phyloP scores from a whole-genome alignment of 2,113 vertebrate genomes.

The Manacus vitellinus region DNA sequence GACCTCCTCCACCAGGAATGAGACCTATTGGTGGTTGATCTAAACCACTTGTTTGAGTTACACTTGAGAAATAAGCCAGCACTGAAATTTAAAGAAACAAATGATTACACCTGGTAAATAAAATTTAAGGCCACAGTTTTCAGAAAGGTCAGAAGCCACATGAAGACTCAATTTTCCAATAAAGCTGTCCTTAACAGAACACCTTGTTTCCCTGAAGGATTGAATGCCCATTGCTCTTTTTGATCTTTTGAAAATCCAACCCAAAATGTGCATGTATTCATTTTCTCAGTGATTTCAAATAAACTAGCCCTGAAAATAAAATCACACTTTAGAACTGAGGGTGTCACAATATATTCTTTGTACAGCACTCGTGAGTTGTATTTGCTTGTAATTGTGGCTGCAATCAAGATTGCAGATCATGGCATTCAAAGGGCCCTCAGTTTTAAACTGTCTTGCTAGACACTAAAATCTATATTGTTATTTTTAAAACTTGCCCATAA shows the following conservation, averaged over 20 bases:
- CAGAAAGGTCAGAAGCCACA: not conserved
- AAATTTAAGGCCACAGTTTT: not conserved
- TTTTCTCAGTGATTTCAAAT: not conserved
- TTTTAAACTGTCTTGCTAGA: not conserved
- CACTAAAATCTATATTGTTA: not conserved
- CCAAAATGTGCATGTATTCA: not conserved
- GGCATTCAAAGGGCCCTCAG: not conserved
- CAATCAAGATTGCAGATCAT: not conserved
- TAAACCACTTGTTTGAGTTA: not conserved
- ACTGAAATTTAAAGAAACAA: not conserved
- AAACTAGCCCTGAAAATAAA: not conserved
- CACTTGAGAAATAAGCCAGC: not conserved
- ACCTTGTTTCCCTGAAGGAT: not conserved
- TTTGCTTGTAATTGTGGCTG: not conserved
- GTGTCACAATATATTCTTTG: not conserved
- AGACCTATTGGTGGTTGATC: not conserved
- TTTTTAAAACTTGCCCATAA: not conserved
- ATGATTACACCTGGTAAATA: not conserved
- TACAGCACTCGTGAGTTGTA: not conserved
- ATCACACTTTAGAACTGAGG: not conserved
- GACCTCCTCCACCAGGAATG: rapidly evolving
- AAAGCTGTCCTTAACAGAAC: not conserved
- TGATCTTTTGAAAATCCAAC: not conserved
- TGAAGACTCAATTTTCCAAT: not conserved
- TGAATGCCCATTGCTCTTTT: not conserved